Conservation (phyloP, 2,113 vertebrate genomes). For the Sisor rabdophorus region DNA sequence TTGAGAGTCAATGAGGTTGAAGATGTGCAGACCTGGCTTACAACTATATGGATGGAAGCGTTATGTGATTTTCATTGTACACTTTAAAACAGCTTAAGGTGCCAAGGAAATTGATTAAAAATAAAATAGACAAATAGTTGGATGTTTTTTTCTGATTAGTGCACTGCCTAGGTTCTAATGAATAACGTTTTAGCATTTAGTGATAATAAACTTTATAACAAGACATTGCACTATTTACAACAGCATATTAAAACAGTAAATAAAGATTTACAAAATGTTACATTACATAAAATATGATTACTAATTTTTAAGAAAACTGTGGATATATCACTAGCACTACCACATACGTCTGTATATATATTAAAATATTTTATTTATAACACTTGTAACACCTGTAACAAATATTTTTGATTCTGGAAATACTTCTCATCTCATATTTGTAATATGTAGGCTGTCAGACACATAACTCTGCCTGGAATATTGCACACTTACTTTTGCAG, state of each 20-base stretch:
- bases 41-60: constrained; percentile 26
- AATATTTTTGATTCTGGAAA: not conserved
- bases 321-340: no score
- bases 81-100: constrained; percentile 31
- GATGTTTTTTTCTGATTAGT: not conserved
- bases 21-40: constrained; percentile 20
- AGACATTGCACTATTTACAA: no score
- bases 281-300: no score
- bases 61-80: constrained; percentile 13
- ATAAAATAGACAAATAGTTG: constrained; percentile 1
- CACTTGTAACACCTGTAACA: no score
- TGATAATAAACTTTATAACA: no score
- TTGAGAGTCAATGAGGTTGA: constrained; percentile 15
- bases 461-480: not conserved
- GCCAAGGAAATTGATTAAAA: constrained; percentile 19
- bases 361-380: no score
- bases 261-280: no score
- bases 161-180: constrained; percentile 15
- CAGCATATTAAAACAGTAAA: no score
- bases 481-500: not conserved
- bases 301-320: no score
- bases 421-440: not conserved
- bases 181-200: no score
- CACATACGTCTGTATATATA: no score
- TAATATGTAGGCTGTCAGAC: not conserved